Base-by-base conservation (phyloP, 35 echinoderm and acorn worm genomes). In the Nesometra sesokonis region DNA sequence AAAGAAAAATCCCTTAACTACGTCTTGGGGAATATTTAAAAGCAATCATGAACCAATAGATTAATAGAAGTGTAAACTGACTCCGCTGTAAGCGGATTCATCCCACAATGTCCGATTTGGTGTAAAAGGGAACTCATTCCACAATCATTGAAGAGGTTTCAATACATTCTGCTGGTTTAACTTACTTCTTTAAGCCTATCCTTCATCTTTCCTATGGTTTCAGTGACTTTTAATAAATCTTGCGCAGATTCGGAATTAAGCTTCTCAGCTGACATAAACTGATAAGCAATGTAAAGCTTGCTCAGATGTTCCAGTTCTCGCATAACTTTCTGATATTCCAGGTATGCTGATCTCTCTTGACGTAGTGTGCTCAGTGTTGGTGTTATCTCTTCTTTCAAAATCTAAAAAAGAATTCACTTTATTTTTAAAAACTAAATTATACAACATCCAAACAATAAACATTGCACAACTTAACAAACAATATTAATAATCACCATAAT, bases 241-340 rank as follows among this genome's bases (percentile, higher is more conserved):
- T 99, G 87, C 5, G 93, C 90, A 32, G 96, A 99, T 36, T 88
- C 86, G 57, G 92, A 91, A 37, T 90, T 94, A 43, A 92, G 84
- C 78, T 94, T 86, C 57, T 99, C 96, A 33, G 96, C 96, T 78
- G 87, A 88, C 36, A 94, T 84, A 88, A 99, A 99, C 90, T 99
- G 96, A 35, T 94, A 99, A 0, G 96, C 96, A 30, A 99, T 90
- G 39, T 99, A 93, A 77, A 94, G 89, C 31, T 90, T 91, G 19
- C 87, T 89, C 30, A 99, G 79, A 36, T 99, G 96, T 29, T 99
- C 96, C 47, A 99, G 85, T 82, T 99, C 96, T 47, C 96, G 47
- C 96, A 94, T 84, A 11, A 99, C 96, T 76, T 99, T 99, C 86
- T 99, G 96, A 37, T 94, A 99, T 78, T 99, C 96, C 57, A 99